A percentile compares a stretch with the other conserved stretches of the same genome.
Conservation (phyloP, 1,140 invertebrate genomes). For the Drosophila repletoides region DNA sequence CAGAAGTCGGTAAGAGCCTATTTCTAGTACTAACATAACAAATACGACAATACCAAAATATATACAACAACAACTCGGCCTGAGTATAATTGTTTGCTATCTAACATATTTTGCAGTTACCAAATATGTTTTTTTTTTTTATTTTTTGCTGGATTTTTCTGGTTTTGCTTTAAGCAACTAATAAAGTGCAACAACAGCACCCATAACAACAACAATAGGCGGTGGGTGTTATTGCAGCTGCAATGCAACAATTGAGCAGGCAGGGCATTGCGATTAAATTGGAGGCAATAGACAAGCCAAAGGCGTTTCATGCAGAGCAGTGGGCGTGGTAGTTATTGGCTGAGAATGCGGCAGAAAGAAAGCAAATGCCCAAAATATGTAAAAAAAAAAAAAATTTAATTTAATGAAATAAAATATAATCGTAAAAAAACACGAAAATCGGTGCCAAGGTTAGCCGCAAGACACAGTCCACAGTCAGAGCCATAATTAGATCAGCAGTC, state of each 20-base stretch:
- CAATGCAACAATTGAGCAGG: slow-evolving; percentile 16
- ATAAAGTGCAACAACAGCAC: slow-evolving; percentile 16
- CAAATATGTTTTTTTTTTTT: slow-evolving; percentile 12
- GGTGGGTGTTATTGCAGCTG: slow-evolving; percentile 9
- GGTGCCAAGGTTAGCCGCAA: slow-evolving; percentile 69
- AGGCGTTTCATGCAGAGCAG: not conserved
- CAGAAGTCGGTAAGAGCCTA: no score
- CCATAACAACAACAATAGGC: slow-evolving; percentile 3
- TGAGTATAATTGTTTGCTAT: slow-evolving; percentile 65
- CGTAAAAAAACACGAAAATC: slow-evolving; percentile 30
- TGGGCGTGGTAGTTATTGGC: slow-evolving; percentile 1
- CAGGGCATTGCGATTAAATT: not conserved
- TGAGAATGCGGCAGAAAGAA: slow-evolving; percentile 20
- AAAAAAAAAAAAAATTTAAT: not conserved
- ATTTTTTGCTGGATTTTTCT: not conserved
- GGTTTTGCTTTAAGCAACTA: slow-evolving; percentile 9
- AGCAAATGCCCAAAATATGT: not conserved
- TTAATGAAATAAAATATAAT: not conserved
- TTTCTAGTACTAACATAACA: not conserved
- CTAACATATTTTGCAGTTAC: slow-evolving; percentile 47
- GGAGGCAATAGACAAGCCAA: slow-evolving; percentile 8
- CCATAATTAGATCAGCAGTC: slow-evolving; percentile 77
- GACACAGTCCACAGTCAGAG: slow-evolving; percentile 53
- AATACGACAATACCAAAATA: slow-evolving; percentile 4
- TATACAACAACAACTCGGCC: slow-evolving; percentile 24